Percentiles rank a stretch among this genome's conserved stretches.
These are phyloP conservation scores for Dinomys branickii DNA, from an alignment of 2,113 vertebrate genomes.

Conservation along the genomic window DNA sequence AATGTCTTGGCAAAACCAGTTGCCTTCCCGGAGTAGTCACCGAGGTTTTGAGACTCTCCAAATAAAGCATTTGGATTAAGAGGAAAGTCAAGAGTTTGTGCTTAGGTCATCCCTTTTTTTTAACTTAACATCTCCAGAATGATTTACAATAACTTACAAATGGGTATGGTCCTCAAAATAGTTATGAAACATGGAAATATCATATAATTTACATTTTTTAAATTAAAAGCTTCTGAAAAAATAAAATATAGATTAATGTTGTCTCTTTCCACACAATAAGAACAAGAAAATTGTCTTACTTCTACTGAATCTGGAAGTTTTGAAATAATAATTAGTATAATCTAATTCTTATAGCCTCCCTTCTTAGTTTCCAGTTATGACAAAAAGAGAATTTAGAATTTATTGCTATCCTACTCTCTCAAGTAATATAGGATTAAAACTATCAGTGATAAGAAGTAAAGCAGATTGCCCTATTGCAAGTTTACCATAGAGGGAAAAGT, in stretches of 20 bases:
- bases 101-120: neutral
- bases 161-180: neutral
- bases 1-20: neutral
- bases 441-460: slow-evolving; percentile 1
- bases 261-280: neutral
- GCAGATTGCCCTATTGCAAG: neutral
- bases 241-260: neutral
- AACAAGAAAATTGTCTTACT: neutral
- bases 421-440: neutral
- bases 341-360: neutral
- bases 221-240: neutral
- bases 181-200: neutral
- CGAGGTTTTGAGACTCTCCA: neutral
- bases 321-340: neutral
- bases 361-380: slow-evolving; percentile 1
- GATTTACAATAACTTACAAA: neutral
- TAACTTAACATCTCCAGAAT: neutral
- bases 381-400: neutral
- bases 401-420: neutral
- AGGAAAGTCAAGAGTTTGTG: neutral
- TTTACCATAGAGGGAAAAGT: slow-evolving; percentile 16
- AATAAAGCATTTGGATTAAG: neutral
- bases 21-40: neutral
- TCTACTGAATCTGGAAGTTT: neutral
- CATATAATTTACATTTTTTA: neutral